These are phyloP conservation scores for Aeoliscus strigatus DNA, from an alignment of 2,797 vertebrate species.

Conservation along the genomic window DNA sequence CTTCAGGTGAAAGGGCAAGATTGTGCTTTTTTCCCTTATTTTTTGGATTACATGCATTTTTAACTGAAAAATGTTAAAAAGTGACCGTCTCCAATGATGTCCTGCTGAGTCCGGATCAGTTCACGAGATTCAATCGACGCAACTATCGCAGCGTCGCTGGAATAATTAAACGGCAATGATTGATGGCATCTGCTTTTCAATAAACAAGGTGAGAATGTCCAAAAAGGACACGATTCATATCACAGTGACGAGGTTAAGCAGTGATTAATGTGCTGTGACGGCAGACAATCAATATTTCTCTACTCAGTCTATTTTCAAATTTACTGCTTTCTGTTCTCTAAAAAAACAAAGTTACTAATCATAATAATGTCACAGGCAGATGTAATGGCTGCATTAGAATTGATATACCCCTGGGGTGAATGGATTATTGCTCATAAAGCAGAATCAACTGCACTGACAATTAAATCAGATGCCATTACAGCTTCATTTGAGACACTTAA, in stretches of 20 bases:
- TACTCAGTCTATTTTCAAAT: conserved; percentile 64
- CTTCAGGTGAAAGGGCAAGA: conserved; percentile 62
- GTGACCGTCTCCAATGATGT: too few species aligned
- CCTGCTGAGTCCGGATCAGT: too few species aligned
- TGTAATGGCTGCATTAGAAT: conserved; percentile 72
- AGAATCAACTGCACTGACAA: conserved; percentile 65
- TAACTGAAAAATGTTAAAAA: too few species aligned
- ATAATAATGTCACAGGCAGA: conserved; percentile 67
- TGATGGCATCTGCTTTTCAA: conserved; percentile 55
- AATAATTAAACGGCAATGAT: conserved; percentile 45
- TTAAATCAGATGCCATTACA: conserved; percentile 75
- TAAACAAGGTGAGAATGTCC: conserved; percentile 56
- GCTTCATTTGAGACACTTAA: conserved; percentile 65
- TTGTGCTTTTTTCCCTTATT: background rate
- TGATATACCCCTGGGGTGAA: conserved; percentile 70
- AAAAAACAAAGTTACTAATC: conserved; percentile 71
- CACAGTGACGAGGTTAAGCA: conserved; percentile 52
- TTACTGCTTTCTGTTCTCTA: conserved; percentile 46
- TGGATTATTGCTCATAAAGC: conserved; percentile 74
- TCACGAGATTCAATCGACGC: too few species aligned
- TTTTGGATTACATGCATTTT: too few species aligned
- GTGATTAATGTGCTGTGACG: conserved; percentile 62
- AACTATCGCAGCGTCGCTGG: conserved; percentile 30
- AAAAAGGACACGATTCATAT: conserved; percentile 61
- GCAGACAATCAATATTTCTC: conserved; percentile 63